Percentiles rank a stretch among this genome's conserved stretches.
phyloP scores from a whole-genome alignment of 2,113 vertebrate genomes.

The Rhinichthys klamathensis region DNA sequence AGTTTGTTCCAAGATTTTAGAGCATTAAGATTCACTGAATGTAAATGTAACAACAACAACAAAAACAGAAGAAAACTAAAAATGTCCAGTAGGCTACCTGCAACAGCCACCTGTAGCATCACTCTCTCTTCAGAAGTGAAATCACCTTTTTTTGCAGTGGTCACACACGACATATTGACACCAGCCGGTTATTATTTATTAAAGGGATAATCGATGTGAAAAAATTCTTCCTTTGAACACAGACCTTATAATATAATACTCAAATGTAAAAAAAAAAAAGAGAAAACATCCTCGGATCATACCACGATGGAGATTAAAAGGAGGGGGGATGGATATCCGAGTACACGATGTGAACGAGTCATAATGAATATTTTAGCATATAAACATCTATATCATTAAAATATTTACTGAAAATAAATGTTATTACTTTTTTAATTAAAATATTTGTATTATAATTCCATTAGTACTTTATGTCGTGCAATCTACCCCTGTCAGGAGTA shows the following conservation, averaged over 20 bases:
- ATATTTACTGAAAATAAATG: fast-evolving
- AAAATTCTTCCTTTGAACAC: not conserved
- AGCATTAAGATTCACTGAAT: not conserved
- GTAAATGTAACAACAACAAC: not conserved
- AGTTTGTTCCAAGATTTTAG: not conserved
- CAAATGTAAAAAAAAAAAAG: not conserved
- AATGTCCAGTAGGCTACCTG: slow-evolving; percentile 59
- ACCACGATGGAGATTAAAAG: not conserved
- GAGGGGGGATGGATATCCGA: not conserved
- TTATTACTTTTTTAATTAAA: not conserved
- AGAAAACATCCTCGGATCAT: not conserved
- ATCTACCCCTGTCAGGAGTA: slow-evolving; percentile 17
- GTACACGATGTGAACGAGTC: not conserved
- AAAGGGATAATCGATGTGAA: not conserved
- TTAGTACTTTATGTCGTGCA: not conserved
- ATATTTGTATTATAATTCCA: not conserved
- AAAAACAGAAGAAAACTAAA: not conserved
- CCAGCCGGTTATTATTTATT: not conserved
- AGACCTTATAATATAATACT: not conserved
- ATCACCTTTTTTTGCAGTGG: slow-evolving; percentile 76
- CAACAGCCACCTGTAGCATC: slow-evolving; percentile 78
- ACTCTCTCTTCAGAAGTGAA: slow-evolving; percentile 79
- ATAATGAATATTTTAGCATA: not conserved
- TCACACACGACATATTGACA: slow-evolving; percentile 65
- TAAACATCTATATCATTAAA: not conserved